Base-by-base conservation (phyloP, 1,140 invertebrate genomes). In the Caerostris darwini region DNA sequence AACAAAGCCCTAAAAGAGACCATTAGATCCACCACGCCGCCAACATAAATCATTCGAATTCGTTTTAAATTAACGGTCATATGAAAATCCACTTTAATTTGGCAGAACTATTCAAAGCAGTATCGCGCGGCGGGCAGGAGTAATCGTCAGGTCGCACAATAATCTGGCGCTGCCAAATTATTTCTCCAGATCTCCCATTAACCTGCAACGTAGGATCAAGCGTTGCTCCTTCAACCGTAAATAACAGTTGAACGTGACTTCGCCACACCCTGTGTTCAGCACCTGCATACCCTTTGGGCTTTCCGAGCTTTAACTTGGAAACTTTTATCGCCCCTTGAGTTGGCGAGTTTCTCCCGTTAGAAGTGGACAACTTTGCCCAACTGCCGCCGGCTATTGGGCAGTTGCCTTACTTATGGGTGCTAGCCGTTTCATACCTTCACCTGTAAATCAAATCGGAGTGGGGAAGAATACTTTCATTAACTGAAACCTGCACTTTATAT, bases 211-310 rank as follows among this genome's bases (percentile, higher is more conserved):
- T 50, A 57, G 81, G 81, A 92, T 85, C 82, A 92, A 83, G 90
- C 58, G 57, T 34, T 61, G 71, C 69, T 91, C 90, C 90, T 14
- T 71, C 69, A 85, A 92, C 90, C 90, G 90, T 92, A 85, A 92
- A 92, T 92, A 92, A 92, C 81, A 85, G 90, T 54, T 19, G 81
- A 85, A 92, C 90, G 90, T 92, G 90, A 92, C 77, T 85, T 67
- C 17, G 90, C 90, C 90, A 92, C 90, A 83, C 90, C 90, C 90
- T 83, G 5, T 81, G 58, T 71, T 91, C 67, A 69, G 90, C 90
- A 91, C 90, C 71, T 91, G 89, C 71, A 81, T 56, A 82, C 69
- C 71, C 71, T 91, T 81, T 91, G 17, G 71, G 69, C 89, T 91
- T 91, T 82, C 54, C 54, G 5, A 59, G 71, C 90, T 91, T 85